These are phyloP conservation scores for Drosophila eugracilis DNA, from an alignment of 1,140 invertebrate species.

Conservation along the genomic window DNA sequence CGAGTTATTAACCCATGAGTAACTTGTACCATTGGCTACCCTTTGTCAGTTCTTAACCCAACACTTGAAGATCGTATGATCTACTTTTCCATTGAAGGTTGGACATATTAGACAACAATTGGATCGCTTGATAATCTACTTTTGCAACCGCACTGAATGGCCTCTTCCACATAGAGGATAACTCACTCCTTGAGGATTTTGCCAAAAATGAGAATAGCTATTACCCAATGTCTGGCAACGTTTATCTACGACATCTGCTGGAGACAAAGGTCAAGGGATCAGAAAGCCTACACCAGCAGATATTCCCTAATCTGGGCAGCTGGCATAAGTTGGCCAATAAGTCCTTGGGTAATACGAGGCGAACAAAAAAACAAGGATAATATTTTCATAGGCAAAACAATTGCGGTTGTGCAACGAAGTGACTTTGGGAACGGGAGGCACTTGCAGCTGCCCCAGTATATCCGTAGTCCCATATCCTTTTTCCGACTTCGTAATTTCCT, in stretches of 20 bases:
- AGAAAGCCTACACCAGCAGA: constrained; percentile 60
- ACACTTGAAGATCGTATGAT: constrained; percentile 32
- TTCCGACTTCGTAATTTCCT: constrained; percentile 61
- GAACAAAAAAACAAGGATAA: constrained; percentile 46
- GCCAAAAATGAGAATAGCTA: constrained; percentile 33
- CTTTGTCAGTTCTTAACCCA: constrained; percentile 18
- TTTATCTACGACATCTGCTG: constrained; percentile 62
- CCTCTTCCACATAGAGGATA: constrained; percentile 27
- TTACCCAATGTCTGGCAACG: constrained; percentile 60
- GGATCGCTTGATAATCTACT: constrained; percentile 45
- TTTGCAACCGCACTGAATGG: constrained; percentile 27
- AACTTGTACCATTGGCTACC: neutral
- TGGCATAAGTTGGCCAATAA: constrained; percentile 26
- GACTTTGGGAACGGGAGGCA: constrained; percentile 46
- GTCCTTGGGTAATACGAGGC: constrained; percentile 44
- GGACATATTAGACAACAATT: constrained; percentile 50
- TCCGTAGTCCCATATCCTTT: constrained; percentile 15
- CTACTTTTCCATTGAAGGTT: constrained; percentile 34
- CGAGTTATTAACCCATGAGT: neutral
- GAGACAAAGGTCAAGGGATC: constrained; percentile 70
- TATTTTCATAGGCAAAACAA: constrained; percentile 68
- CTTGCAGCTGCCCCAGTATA: constrained; percentile 64
- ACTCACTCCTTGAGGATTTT: constrained; percentile 52
- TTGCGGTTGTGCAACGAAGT: constrained; percentile 46
- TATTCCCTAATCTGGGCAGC: constrained; percentile 34